Conservation (phyloP, 2,797 vertebrate genomes). For the Thamnophis elegans region DNA sequence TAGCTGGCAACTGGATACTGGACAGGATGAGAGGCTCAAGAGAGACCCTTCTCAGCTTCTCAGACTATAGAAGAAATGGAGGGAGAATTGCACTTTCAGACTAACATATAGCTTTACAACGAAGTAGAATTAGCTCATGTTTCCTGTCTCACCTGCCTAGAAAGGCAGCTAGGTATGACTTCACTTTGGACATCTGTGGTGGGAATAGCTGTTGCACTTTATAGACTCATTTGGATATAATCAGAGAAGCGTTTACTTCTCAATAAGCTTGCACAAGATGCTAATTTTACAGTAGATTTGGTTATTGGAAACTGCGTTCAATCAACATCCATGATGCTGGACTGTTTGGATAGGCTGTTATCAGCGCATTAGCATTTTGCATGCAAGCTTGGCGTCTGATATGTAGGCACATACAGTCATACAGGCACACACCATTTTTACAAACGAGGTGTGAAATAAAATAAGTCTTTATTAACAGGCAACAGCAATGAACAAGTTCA, state of each 20-base stretch:
- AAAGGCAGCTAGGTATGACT: background rate
- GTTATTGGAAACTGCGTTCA: background rate
- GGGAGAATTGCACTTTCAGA: background rate
- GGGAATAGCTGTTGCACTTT: background rate
- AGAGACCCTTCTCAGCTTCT: background rate
- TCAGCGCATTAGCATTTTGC: background rate
- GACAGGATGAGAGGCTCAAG: background rate
- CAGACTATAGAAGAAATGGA: background rate
- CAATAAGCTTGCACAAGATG: background rate
- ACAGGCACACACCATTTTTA: background rate
- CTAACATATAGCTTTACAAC: background rate
- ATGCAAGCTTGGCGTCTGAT: background rate
- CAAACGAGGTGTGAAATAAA: too few relatives aligned
- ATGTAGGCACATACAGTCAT: background rate
- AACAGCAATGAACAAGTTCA: too few relatives aligned
- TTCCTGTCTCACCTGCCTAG: background rate
- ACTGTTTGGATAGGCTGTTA: background rate
- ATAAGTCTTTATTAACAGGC: too few relatives aligned
- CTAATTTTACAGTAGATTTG: background rate
- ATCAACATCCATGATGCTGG: background rate
- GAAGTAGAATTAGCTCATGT: background rate
- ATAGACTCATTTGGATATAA: background rate
- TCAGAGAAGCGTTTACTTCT: background rate
- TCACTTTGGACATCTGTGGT: background rate
- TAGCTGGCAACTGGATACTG: background rate